Evolutionary conservation across 2,888 invertebrate genomes (phyloP), one percentile per base, ranked within the genome.

Genomic region (Drosophila fulvimacula): DNA sequence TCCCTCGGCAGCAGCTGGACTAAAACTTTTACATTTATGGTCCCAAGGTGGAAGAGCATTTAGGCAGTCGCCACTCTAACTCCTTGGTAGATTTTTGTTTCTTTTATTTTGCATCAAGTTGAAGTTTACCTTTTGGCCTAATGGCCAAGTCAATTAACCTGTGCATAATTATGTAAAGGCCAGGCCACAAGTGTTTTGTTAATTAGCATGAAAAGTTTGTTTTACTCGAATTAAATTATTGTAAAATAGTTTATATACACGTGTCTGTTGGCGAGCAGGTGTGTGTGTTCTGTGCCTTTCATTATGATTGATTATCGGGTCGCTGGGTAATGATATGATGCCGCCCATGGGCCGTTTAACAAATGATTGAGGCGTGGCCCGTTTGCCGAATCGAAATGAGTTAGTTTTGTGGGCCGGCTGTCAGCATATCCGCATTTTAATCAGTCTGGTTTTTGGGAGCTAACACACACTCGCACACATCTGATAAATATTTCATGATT

Each of bases 241-340:
- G 24, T 27, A 44, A 58, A 74, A 44, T 48, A 49, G 41, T 42
- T 51, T 36, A 27, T 30, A 30, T 30, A 30, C n/a, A 27, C 36
- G 51, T 27, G 46, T 21, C 32, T 0, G 17, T 24, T 15, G 0
- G 15, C 24, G 15, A 27, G 24, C 27, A n/a, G n/a, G 15, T 10
- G 13, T 42, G 21, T 30, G 39, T 34, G 32, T 13, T 13, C 3
- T 13, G 17, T 30, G 10, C 52, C 69, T 71, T 84, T 76, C 69
- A 79, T 82, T 82, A 85, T 88, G 88, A 88, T 83, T 83, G 82
- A 83, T 83, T 88, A 88, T 79, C 64, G 85, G 67, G 49, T 21
- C 53, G 53, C 63, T 69, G 55, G 56, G 59, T 49, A 61, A 44
- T 69, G 68, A 63, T 71, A 59, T 68, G 76, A 61, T 55, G 56